Evolutionary conservation across 2,888 invertebrate genomes (phyloP), one percentile per base, ranked within the genome.

Genomic region (Tridacna gigas): DNA sequence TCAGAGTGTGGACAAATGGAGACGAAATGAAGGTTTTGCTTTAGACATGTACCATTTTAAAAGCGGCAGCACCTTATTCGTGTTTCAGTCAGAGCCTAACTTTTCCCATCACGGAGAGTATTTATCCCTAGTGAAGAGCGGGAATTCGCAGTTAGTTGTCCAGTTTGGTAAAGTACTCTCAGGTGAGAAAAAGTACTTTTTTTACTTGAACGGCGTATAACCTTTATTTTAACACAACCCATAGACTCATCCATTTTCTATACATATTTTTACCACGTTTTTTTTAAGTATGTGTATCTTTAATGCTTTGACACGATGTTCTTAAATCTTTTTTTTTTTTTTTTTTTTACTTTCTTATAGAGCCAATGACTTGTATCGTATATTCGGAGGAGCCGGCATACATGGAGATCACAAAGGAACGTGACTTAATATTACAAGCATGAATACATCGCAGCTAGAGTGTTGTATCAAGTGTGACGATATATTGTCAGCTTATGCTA

Each of bases 391-490:
- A 63, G 9, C 75, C 75, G 9, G 69, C 60, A 5, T 80, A 74
- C 61, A 69, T 80, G 5, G 80, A 80, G 45, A 66, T 81, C 65
- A 81, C 71, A 22, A 26, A 71, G 60, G 77, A 77, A 48, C 63
- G 74, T 18, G 77, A 81, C 48, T 26, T 77, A 26, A 81, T 81
- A 61, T 22, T 74, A 26, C 67, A 66, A 47, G 61, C 48, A 82
- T 81, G 81, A 71, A 82, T 60, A 82, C 82, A 22, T 82, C 82
- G 7, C 82, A 82, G 65, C 69, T 82, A 37, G 48, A 74, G 61
- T 82, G 78, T 61, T 78, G 73, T 77, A 78, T 82, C 18, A 37
- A 78, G 15, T 82, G 82, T 69, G 78, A 82, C 61, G 15, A 48
- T 2, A 69, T 78, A 5, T 69, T 78, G 51, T 60, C 56, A 15